Base-by-base conservation (phyloP, 2,888 invertebrate genomes). In the Criorhina ranunculi region DNA sequence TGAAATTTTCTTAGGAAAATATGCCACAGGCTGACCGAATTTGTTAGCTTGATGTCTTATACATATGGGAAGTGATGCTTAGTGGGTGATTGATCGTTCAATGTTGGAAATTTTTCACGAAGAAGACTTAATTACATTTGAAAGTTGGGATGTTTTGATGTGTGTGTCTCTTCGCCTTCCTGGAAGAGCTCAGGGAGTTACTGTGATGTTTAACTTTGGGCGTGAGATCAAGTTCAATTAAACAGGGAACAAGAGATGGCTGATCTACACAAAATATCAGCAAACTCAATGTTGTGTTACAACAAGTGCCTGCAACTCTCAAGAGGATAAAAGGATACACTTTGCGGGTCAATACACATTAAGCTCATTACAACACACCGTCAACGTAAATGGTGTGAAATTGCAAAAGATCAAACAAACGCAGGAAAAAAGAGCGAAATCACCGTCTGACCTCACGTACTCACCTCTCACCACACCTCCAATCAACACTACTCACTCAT, bases 1-100 rank as follows among this genome's bases (percentile, higher is more conserved):
- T 85, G 83, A 51, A 62, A 64, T 57, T 78, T 85, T 85, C 79
- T 64, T 59, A 44, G 75, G 78, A 82, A 79, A 85, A 85, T 62
- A 79, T 64, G 78, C 73, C 73, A 79, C 42, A 11, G 79, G 79
- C 83, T 85, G 75, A 64, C 79, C 73, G 73, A 83, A 73, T 79
- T 85, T 60, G 69, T 60, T 35, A 29, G 12, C 51, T 70, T 40
- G 44, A 29, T 62, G 51, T 42, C 72, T 37, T 64, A 33, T 59
- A 24, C 24, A 24, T 44, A 62, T 40, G 69, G 35, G 57, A 55
- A 81, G 29, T 46, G 62, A 31, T 76, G 49, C 44, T 75, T 64
- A 75, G 37, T 19, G 12, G 7, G 19, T 53, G 69, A 77, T 70
- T 78, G 49, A 79, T 78, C n/a, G 29, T 31, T 29, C 15, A 17